Percentiles rank a stretch among this genome's conserved stretches.
phyloP scores from a whole-genome alignment of 2,113 vertebrate genomes.

The Tragulus kanchil region DNA sequence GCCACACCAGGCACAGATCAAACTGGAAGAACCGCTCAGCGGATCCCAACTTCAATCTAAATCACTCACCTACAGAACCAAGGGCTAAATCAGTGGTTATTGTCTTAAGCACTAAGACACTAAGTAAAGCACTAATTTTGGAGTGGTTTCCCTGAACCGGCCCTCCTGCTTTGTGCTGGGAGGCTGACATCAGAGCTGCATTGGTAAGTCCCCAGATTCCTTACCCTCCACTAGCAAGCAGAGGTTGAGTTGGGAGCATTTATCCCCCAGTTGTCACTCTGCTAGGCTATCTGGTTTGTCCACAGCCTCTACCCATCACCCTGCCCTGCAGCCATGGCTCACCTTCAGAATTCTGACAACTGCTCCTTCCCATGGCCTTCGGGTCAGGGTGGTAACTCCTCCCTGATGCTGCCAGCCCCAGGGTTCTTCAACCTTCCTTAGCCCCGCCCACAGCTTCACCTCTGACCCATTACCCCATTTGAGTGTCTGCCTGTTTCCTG shows the following conservation, averaged over 20 bases:
- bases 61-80: neutral
- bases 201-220: neutral
- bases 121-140: neutral
- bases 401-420: neutral
- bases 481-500: neutral
- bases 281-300: neutral
- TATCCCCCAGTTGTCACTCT: neutral
- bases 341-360: neutral
- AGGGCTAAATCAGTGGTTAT: neutral
- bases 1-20: neutral
- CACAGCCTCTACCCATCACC: neutral
- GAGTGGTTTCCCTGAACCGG: neutral
- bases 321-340: neutral
- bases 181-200: neutral
- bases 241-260: neutral
- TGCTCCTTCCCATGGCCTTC: neutral
- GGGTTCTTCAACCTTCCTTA: neutral
- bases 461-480: neutral
- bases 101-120: neutral
- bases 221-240: neutral
- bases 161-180: neutral
- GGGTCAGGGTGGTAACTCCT: neutral
- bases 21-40: neutral
- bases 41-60: neutral
- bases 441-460: neutral